Evolutionary conservation across 2,797 vertebrate genomes (phyloP).

Genomic region (Fistularia tabacaria): DNA sequence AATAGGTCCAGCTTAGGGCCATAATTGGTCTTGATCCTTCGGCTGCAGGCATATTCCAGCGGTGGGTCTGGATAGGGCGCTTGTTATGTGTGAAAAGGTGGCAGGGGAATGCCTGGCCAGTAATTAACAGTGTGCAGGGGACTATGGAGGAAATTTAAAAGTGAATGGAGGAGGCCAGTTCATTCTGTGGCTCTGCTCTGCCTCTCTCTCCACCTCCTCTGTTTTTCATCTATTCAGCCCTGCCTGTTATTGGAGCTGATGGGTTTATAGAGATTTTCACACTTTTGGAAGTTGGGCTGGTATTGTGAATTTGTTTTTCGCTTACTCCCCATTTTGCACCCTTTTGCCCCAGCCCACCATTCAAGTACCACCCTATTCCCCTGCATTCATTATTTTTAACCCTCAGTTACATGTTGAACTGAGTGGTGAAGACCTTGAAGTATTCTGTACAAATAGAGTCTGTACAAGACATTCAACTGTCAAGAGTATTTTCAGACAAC

Average conservation of each 20-base stretch:
- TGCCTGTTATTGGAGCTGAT: slow-evolving; percentile 94
- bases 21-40: slow-evolving; percentile 79
- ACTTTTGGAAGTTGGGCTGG: slow-evolving; percentile 84
- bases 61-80: slow-evolving; percentile 68
- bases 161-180: slow-evolving; percentile 91
- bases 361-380: slow-evolving; percentile 56
- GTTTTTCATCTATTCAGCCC: slow-evolving; percentile 87
- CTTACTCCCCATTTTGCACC: slow-evolving; percentile 48
- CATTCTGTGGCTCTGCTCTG: slow-evolving; percentile 79
- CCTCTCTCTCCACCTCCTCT: slow-evolving; percentile 72
- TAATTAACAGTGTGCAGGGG: slow-evolving; percentile 96
- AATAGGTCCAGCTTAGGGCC: slow-evolving; percentile 74
- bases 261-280: slow-evolving; percentile 97
- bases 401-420: slow-evolving; percentile 3
- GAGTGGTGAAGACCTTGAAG: too few species aligned
- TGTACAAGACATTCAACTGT: too few species aligned
- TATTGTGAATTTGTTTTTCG: slow-evolving; percentile 72
- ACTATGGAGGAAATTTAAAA: slow-evolving; percentile 97
- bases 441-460: too few species aligned
- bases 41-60: slow-evolving; percentile 73
- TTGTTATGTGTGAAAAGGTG: slow-evolving; percentile 80
- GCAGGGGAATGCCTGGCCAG: slow-evolving; percentile 85
- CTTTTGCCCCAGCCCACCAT: slow-evolving; percentile 23
- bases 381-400: slow-evolving; percentile 24
- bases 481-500: too few species aligned